These are phyloP conservation scores for Archegozetes longisetosus DNA, from an alignment of 1,140 invertebrate species.

Conservation along the genomic window DNA sequence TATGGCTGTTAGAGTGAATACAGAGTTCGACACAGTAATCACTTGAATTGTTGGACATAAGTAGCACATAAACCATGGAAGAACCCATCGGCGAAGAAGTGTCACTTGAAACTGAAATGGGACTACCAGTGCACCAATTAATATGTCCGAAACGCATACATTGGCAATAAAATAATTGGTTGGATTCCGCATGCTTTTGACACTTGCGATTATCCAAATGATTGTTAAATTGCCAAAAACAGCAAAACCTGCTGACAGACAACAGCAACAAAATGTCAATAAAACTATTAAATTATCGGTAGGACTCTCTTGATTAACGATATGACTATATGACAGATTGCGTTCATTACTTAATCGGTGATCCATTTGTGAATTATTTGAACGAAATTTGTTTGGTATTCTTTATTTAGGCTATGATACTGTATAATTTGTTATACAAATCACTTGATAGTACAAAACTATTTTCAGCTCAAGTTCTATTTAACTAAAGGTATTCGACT, in stretches of 20 bases:
- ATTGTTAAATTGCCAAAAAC: conserved; percentile 74
- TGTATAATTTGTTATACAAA: too few species aligned
- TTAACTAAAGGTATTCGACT: too few species aligned
- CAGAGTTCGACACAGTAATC: conserved; percentile 62
- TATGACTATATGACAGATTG: neutral
- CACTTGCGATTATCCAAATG: conserved; percentile 64
- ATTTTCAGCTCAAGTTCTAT: too few species aligned
- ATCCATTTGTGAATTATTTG: too few species aligned
- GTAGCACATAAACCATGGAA: conserved; percentile 54
- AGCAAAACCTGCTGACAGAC: conserved; percentile 28
- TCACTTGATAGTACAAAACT: too few species aligned
- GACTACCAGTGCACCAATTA: conserved; percentile 68
- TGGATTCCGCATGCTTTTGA: conserved; percentile 58
- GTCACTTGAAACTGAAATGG: conserved; percentile 59
- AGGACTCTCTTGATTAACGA: neutral
- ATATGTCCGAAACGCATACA: conserved; percentile 69
- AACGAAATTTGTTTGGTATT: too few species aligned
- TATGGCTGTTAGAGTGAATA: conserved; percentile 66
- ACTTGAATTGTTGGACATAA: conserved; percentile 61
- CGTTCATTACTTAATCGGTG: too few species aligned
- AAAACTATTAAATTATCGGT: neutral
- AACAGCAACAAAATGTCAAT: neutral
- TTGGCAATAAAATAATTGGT: conserved; percentile 88
- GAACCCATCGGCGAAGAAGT: conserved; percentile 61
- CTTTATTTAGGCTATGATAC: too few species aligned